A percentile compares a stretch with the other conserved stretches of the same genome.
These are phyloP conservation scores for Drosophila buzzatii DNA, from an alignment of 2,888 invertebrate species.

Conservation along the genomic window DNA sequence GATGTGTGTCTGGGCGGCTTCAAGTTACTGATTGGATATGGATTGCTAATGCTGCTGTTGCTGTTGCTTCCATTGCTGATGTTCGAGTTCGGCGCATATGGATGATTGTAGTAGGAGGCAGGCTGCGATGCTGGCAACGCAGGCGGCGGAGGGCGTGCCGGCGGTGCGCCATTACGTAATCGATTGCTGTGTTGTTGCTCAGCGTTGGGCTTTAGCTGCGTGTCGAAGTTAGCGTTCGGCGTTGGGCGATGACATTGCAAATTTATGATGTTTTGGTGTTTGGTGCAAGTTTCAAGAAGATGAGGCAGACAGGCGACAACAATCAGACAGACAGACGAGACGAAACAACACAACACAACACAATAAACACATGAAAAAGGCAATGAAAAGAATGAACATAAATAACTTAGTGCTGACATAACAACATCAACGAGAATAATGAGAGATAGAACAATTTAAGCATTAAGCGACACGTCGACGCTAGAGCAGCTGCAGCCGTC, in stretches of 20 bases:
- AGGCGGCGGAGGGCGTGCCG: slow-evolving; percentile 70
- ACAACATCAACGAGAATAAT: slow-evolving; percentile 21
- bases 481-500: slow-evolving; percentile 54
- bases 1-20: slow-evolving; percentile 70
- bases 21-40: slow-evolving; percentile 46
- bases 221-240: slow-evolving; percentile 45
- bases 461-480: slow-evolving; percentile 15
- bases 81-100: slow-evolving; percentile 54
- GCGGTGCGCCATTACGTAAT: slow-evolving; percentile 60
- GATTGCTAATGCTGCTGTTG: slow-evolving; percentile 25
- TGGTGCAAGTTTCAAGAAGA: slow-evolving; percentile 52
- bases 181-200: slow-evolving; percentile 72
- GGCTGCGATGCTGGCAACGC: slow-evolving; percentile 30
- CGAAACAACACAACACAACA: slow-evolving; percentile 31
- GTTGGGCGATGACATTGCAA: slow-evolving; percentile 29
- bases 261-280: slow-evolving; percentile 53
- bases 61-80: slow-evolving; percentile 5
- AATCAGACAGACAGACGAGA: slow-evolving; percentile 28
- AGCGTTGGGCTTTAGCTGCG: slow-evolving; percentile 82
- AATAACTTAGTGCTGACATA: slow-evolving; percentile 26
- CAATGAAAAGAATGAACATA: slow-evolving; percentile 63
- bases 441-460: slow-evolving; percentile 24
- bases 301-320: slow-evolving; percentile 41
- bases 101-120: slow-evolving; percentile 81
- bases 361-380: slow-evolving; percentile 51